These are phyloP conservation scores for Cottus gobio DNA, from an alignment of 2,113 vertebrate species.

Conservation along the genomic window DNA sequence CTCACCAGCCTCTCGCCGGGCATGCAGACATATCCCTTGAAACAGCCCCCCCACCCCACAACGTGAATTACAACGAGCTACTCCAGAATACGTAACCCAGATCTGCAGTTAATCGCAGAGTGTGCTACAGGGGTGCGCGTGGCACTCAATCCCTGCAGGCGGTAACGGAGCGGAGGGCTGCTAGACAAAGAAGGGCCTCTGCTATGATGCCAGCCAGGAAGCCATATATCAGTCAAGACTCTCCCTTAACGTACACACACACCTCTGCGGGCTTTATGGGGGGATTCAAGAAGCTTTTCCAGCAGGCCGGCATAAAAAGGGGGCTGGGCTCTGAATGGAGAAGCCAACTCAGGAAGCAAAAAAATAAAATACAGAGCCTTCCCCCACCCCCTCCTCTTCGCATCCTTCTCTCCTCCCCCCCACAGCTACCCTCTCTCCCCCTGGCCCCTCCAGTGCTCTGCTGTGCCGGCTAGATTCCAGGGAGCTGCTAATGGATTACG, in stretches of 20 bases:
- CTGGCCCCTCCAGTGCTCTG: constrained; percentile 76
- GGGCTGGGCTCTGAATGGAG: constrained; percentile 69
- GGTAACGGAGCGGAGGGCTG: constrained; percentile 54
- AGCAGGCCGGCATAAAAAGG: constrained; percentile 76
- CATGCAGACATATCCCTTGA: constrained; percentile 49
- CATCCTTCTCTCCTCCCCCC: constrained; percentile 51
- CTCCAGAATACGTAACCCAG: constrained; percentile 55
- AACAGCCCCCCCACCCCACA: constrained; percentile 24
- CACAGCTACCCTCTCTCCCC: constrained; percentile 71
- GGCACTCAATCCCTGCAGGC: constrained; percentile 44
- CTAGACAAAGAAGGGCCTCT: constrained; percentile 64
- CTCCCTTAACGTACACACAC: constrained; percentile 67
- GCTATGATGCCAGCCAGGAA: constrained; percentile 79
- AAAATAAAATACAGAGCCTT: constrained; percentile 32
- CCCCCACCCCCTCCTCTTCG: constrained; percentile 53
- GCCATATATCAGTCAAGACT: constrained; percentile 78
- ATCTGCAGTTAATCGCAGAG: constrained; percentile 53
- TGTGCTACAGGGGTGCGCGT: constrained; percentile 31
- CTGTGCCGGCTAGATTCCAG: constrained; percentile 80
- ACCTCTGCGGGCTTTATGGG: constrained; percentile 74
- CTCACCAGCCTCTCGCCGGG: constrained; percentile 56
- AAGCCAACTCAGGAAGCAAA: constrained; percentile 58
- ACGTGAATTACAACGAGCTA: constrained; percentile 53
- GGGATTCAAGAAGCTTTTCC: constrained; percentile 76
- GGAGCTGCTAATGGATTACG: constrained; percentile 82